These are phyloP conservation scores for Heteromyza rotundicornis DNA, from an alignment of 2,888 invertebrate genomes.

Conservation along the genomic window DNA sequence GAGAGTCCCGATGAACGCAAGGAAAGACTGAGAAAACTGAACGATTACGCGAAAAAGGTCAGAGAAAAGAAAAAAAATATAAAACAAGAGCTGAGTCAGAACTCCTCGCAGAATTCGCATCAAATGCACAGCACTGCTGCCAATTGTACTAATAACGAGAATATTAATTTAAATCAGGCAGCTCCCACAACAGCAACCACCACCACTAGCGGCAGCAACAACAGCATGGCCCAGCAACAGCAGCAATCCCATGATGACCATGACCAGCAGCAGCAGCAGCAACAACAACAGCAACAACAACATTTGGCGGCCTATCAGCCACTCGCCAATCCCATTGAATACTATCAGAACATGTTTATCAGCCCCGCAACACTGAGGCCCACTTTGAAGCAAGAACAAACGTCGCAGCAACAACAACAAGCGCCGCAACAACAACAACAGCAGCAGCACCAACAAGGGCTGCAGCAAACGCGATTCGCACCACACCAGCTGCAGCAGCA, in stretches of 20 bases:
- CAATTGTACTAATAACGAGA: constrained; percentile 57
- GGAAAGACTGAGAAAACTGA: constrained; percentile 62
- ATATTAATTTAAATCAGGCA: constrained; percentile 60
- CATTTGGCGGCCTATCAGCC: constrained; percentile 45
- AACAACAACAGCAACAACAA: constrained; percentile 39
- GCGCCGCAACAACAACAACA: constrained; percentile 37
- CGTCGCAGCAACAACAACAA: constrained; percentile 37
- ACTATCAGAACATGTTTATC: constrained; percentile 61
- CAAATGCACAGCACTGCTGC: constrained; percentile 33
- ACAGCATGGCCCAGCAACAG: constrained; percentile 33
- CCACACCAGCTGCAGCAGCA: constrained; percentile 36
- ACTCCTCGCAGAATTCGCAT: constrained; percentile 39
- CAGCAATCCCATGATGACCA: constrained; percentile 37
- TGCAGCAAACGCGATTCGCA: constrained; percentile 33
- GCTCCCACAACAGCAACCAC: constrained; percentile 34
- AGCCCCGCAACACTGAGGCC: constrained; percentile 53
- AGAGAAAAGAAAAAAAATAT: constrained; percentile 62
- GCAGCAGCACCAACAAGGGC: constrained; percentile 38
- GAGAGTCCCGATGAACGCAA: constrained; percentile 60
- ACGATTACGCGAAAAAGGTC: constrained; percentile 63
- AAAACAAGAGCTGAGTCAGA: constrained; percentile 50
- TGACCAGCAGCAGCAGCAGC: constrained; percentile 33
- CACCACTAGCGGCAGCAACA: constrained; percentile 26
- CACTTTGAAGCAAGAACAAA: constrained; percentile 48
- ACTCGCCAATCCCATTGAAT: constrained; percentile 54